Evolutionary conservation across 2,888 invertebrate species (phyloP), one percentile per base, ranked within the genome.

Genomic region (Trisateles emortualis): DNA sequence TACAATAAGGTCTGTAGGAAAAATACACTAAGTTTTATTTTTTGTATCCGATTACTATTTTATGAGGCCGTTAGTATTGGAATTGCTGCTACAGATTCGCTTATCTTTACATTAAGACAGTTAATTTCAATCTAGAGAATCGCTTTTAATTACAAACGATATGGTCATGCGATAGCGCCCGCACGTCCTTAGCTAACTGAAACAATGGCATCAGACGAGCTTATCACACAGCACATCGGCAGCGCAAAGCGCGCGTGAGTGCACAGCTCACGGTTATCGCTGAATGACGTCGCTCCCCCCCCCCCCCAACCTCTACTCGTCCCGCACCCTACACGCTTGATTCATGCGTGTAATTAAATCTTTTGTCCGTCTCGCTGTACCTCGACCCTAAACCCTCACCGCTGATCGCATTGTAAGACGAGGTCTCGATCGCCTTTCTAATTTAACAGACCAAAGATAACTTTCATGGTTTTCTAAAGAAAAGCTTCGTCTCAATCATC

Each of bases 321-420:
- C 75, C 71, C 77, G 68, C 75, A 59, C 77, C 78, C 75, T 78
- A 71, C 70, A 77, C 78, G 84, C 87, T 90, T 90, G 90, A 90
- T 92, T 90, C 92, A 91, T 90, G 90, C 91, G 92, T 92, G 87
- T 91, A 92, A 92, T 92, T 92, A 91, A 90, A 90, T 92, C 91
- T 91, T 88, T 92, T 90, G 90, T 91, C 82, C 85, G 83, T 76
- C 78, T 78, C 81, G 72, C 74, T 76, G 72, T 76, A 78, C 71
- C 78, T 67, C 81, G 78, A 82, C 83, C 85, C 85, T 81, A 68
- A 71, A 53, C 66, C 69, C 72, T 68, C 74, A 69, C 71, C 74
- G 66, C 78, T 79, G 79, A 84, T 86, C 80, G 74, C 76, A 81
- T 85, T 84, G 84, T 81, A 81, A 84, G 83, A 75, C 74, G 71